Evolutionary conservation across 1,140 invertebrate genomes (phyloP), one percentile per base, ranked within the genome.

Genomic region (Zaprionus davidi): DNA sequence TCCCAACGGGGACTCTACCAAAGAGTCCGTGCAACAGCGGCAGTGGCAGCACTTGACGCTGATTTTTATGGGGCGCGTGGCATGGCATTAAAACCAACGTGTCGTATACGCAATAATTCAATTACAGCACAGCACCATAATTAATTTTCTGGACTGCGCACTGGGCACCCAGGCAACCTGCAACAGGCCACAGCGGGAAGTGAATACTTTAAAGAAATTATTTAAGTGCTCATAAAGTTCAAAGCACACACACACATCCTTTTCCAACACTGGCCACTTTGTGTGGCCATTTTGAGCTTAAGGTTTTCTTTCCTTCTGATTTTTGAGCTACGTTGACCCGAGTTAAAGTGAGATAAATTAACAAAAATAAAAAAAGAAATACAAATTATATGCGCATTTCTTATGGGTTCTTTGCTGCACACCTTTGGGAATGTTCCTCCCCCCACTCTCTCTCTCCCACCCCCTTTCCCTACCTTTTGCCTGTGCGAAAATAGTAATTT

Each of bases 71-170:
- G 53, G 24, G 56, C 78, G 78, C 76, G 76, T 80, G 78, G 60
- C 71, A 53, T 34, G 63, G 58, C 76, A 76, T 75, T 73, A 75
- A 72, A 76, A 38, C 51, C 76, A 70, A 67, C 78, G 66, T 74
- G 75, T 46, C 71, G 76, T 80, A 75, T 78, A 75, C 76, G 78
- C 76, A 74, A 80, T 75, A 80, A 78, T 80, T 80, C 78, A 80
- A 80, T 80, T 74, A 74, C 57, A 62, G 68, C 56, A 38, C 49
- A 20, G 49, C 17, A 64, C 20, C 71, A 57, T 78, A 80, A 80
- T 80, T 80, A 78, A 65, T 75, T 71, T 66, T 53, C 46, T 69
- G 58, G 26, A 26, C 28, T 31, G 9, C 13, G 15, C 11, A 11
- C 22, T 38, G 2, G 41, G n/a, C 7, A 9, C 6, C n/a, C 4